Conservation (phyloP, 1,140 invertebrate species). For the Hypsibius dujardini region DNA sequence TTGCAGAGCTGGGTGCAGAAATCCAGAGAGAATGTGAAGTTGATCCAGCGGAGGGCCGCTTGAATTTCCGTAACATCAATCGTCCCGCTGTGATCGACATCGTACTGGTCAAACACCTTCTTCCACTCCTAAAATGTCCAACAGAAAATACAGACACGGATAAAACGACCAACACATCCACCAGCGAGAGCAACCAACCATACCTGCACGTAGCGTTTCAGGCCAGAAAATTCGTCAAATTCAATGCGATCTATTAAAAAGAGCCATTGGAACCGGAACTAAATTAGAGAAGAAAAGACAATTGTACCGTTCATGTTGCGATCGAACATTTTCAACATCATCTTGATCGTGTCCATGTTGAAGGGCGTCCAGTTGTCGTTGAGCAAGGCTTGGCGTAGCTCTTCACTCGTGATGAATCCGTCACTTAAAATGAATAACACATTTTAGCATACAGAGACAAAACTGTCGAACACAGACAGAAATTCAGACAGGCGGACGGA, state of each 20-base stretch:
- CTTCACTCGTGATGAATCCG: slow-evolving; percentile 30
- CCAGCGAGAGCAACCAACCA: no score
- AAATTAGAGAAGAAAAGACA: background rate
- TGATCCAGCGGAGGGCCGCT: background rate
- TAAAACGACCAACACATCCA: no score
- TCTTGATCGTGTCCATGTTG: slow-evolving; percentile 29
- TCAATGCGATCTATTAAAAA: slow-evolving; percentile 13
- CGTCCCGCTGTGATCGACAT: background rate
- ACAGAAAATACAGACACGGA: no score
- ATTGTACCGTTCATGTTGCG: background rate
- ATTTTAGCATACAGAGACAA: background rate
- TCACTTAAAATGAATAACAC: slow-evolving; percentile 6
- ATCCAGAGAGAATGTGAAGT: background rate
- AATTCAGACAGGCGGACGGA: no score
- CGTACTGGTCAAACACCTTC: slow-evolving; percentile 15
- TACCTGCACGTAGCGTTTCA: slow-evolving; percentile 14
- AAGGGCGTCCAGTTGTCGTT: slow-evolving; percentile 35
- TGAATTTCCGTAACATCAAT: slow-evolving; percentile 9
- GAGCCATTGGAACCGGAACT: background rate
- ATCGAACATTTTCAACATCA: slow-evolving; percentile 35
- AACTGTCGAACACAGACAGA: slow-evolving; percentile 15
- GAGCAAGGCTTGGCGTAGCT: slow-evolving; percentile 31
- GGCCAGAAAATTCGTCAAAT: slow-evolving; percentile 8
- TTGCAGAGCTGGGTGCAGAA: background rate
- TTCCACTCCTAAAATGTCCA: slow-evolving; percentile 18